These are phyloP conservation scores for Zoanthus sociatus DNA, from an alignment of 92 coral and sea anemone genomes.

Conservation along the genomic window DNA sequence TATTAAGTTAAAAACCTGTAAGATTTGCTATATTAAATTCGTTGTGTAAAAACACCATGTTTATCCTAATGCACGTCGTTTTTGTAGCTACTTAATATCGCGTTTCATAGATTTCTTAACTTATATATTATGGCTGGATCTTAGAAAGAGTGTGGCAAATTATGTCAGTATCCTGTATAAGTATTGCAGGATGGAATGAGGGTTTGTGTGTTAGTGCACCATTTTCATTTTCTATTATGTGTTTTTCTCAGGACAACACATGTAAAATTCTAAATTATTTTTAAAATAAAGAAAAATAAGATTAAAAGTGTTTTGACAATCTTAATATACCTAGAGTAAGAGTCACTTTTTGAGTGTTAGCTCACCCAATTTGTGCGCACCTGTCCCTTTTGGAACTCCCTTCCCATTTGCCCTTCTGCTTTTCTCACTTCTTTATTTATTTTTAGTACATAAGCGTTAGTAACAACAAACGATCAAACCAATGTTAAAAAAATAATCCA, in stretches of 20 bases:
- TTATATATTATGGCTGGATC: not conserved
- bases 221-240: not conserved
- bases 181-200: not conserved
- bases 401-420: too few species aligned
- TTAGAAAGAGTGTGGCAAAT: not conserved
- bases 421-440: not conserved
- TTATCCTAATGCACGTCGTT: not conserved
- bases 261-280: conserved; percentile 26
- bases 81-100: not conserved
- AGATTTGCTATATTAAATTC: not conserved
- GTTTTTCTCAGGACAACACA: conserved; percentile 21
- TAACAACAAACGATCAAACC: too few species aligned
- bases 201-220: not conserved
- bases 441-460: too few species aligned
- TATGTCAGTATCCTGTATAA: not conserved
- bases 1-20: not conserved
- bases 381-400: too few species aligned
- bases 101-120: not conserved
- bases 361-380: too few species aligned
- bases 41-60: not conserved
- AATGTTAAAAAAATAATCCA: too few species aligned
- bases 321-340: too few species aligned
- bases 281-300: not conserved
- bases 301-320: not conserved
- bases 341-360: too few species aligned